phyloP scores from a whole-genome alignment of 1,140 invertebrate species.

The Orchestia grillus region DNA sequence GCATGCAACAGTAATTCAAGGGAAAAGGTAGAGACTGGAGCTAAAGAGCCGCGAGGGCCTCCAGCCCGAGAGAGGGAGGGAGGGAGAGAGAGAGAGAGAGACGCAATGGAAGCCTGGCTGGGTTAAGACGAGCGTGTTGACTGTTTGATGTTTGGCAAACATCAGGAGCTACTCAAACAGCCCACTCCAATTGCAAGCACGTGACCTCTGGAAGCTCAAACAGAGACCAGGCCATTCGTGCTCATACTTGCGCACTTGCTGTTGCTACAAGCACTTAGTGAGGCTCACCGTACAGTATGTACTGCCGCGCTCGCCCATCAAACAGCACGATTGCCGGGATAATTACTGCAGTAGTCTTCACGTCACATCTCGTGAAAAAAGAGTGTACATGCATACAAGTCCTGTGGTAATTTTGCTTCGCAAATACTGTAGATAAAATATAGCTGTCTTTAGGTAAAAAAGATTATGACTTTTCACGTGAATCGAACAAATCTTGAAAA shows the following conservation, averaged over 20 bases:
- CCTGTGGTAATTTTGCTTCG: too few relatives aligned
- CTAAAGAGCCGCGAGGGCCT: too few relatives aligned
- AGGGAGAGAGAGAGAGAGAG: too few relatives aligned
- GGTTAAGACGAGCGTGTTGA: background rate
- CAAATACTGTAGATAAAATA: too few relatives aligned
- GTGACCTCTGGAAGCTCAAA: background rate
- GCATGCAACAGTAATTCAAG: background rate
- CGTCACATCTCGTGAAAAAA: background rate
- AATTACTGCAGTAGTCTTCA: background rate
- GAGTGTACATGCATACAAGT: background rate
- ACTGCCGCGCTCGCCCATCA: background rate
- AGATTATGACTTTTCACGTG: too few relatives aligned
- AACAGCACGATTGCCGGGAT: background rate
- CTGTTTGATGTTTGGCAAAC: background rate
- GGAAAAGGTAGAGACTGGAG: background rate
- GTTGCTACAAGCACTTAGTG: background rate
- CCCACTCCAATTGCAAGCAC: slow-evolving; percentile 5
- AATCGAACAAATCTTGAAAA: too few relatives aligned
- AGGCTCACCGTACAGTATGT: background rate
- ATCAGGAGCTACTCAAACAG: background rate
- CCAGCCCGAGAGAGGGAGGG: background rate
- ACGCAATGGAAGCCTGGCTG: background rate
- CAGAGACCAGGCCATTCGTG: background rate
- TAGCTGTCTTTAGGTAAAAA: too few relatives aligned
- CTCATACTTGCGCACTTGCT: background rate